Base-by-base conservation (phyloP, 1,140 invertebrate species). In the Trissolcus basalis region DNA sequence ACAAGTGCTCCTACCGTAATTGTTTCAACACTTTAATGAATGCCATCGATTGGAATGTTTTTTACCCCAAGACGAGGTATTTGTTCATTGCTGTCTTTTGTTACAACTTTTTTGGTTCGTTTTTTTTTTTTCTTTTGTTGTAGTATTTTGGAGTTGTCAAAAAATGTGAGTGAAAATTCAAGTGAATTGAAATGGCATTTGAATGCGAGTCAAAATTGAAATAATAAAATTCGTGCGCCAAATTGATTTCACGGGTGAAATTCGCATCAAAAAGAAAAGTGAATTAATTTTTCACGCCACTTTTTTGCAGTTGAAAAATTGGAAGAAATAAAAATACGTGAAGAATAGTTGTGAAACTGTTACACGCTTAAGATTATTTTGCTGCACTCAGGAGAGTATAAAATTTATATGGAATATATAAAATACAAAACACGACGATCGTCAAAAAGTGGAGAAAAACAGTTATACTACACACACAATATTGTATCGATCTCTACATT, bases 401-500 rank as follows among this genome's bases (percentile, higher is more conserved):
- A 74, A 68, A 47, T 63, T 68, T 47, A 43, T 60, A 58, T 58
- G 39, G 55, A 67, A 69, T 39, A 8, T 72, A 68, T 58, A 64
- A 59, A 64, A 58, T 68, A 68, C 33, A 67, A 68, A 77, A 43
- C 49, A 77, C 53, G 68, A 67, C 48, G 56, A 58, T 64, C 58
- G 58, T 69, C 58, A 73, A 73, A 72, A 78, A 70, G 48, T 64
- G 59, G 49, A 56, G 63, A 68, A 67, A 72, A 77, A 72, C 54
- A 72, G 13, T 59, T 63, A 72, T 44, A 60, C 75, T 77, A 77
- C 68, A 67, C 67, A 77, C 67, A 72, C 64, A 77, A 60, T 64
- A 49, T 72, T 71, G 53, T 72, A 77, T 77, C 64, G 75, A 77
- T 77, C 51, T 77, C 75, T 77, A 77, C 64, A 77, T 69, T 77